phyloP scores from a whole-genome alignment of 2,888 invertebrate genomes.

The Dromius quadrimaculatus region DNA sequence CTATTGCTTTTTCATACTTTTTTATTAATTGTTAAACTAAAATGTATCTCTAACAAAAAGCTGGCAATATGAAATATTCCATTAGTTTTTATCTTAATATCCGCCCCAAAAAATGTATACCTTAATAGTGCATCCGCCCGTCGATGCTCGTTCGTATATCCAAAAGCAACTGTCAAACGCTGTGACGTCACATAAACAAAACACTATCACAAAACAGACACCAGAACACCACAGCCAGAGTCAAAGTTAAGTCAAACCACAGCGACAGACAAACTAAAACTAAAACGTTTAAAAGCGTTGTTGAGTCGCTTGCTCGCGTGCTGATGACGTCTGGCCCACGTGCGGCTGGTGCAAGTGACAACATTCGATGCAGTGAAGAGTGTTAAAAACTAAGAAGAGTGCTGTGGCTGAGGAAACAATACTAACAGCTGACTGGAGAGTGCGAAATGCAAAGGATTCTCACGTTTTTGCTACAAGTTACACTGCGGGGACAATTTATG shows the following conservation, averaged over 20 bases:
- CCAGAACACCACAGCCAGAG: not conserved
- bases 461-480: slow-evolving; percentile 37
- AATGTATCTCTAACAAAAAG: too few species aligned
- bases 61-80: too few species aligned
- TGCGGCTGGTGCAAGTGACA: slow-evolving; percentile 31
- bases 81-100: not conserved
- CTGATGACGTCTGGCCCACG: slow-evolving; percentile 44
- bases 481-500: slow-evolving; percentile 29
- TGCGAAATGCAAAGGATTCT: slow-evolving; percentile 41
- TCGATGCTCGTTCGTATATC: slow-evolving; percentile 3
- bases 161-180: slow-evolving; percentile 21
- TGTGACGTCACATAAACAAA: slow-evolving; percentile 31
- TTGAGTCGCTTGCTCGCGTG: slow-evolving; percentile 23
- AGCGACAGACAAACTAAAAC: slow-evolving; percentile 45
- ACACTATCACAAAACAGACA: slow-evolving; percentile 24
- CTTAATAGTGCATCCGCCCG: not conserved
- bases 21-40: too few species aligned
- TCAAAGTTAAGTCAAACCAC: not conserved
- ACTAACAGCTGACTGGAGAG: slow-evolving; percentile 36
- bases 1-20: too few species aligned
- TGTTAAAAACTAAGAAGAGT: too few species aligned
- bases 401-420: slow-evolving; percentile 1
- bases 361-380: slow-evolving; percentile 31
- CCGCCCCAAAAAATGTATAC: not conserved
- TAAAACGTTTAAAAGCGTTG: slow-evolving; percentile 47